A percentile compares a stretch with the other conserved stretches of the same genome.
Evolutionary conservation across 2,888 invertebrate species (phyloP).

Genomic region (Aphrophora alni): DNA sequence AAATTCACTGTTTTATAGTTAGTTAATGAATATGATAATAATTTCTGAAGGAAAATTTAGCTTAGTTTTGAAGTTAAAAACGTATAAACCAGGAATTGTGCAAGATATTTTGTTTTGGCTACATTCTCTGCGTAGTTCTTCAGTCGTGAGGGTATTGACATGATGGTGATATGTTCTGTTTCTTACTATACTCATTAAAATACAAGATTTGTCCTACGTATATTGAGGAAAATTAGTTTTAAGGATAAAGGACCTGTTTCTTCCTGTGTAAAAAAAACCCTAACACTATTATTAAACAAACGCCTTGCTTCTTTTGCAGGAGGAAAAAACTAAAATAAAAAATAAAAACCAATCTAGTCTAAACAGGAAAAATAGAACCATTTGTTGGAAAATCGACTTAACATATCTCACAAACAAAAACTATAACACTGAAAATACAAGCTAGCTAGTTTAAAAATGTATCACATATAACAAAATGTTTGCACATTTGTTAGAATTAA

Average conservation of each 20-base stretch:
- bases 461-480: conserved; percentile 35
- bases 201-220: conserved; percentile 37
- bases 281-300: background rate
- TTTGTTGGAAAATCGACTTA: background rate
- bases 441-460: conserved; percentile 37
- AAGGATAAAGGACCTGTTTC: background rate
- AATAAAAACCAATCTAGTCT: background rate
- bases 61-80: background rate
- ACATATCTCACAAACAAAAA: conserved; percentile 10
- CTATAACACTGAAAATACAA: conserved; percentile 37
- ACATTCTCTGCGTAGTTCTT: background rate
- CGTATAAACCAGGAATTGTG: background rate
- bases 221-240: conserved; percentile 25
- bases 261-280: background rate
- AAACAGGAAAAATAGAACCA: conserved; percentile 5
- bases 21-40: background rate
- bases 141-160: conserved; percentile 9
- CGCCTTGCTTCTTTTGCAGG: background rate
- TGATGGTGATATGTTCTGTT: conserved; percentile 38
- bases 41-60: background rate
- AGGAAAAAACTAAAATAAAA: background rate
- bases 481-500: conserved; percentile 2
- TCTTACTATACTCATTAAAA: conserved; percentile 35
- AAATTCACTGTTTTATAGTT: background rate
- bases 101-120: background rate